These are phyloP conservation scores for Pheucticus melanocephalus DNA, from an alignment of 2,113 vertebrate genomes.

Conservation along the genomic window DNA sequence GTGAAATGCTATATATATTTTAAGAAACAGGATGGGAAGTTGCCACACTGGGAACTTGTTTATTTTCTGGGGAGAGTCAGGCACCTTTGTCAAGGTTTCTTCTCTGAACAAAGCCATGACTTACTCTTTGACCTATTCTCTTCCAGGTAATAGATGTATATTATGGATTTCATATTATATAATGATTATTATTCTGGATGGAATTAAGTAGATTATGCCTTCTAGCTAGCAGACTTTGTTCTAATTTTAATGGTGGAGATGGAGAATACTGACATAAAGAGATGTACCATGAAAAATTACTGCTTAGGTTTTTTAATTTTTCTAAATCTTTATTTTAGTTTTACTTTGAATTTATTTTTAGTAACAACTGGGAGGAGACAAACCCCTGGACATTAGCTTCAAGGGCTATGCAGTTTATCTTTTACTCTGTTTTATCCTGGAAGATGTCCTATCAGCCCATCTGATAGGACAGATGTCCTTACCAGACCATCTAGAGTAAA, in stretches of 20 bases:
- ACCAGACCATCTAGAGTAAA: neutral
- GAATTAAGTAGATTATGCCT: neutral
- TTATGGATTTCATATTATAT: neutral
- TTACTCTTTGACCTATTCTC: neutral
- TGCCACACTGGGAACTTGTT: neutral
- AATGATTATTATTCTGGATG: neutral
- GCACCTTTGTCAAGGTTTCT: neutral
- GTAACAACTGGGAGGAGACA: neutral
- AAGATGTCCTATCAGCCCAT: neutral
- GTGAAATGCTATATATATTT: neutral
- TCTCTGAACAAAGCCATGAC: neutral
- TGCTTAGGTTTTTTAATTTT: accelerated
- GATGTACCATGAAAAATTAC: neutral
- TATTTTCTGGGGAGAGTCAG: accelerated
- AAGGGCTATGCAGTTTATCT: neutral
- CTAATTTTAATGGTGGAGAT: neutral
- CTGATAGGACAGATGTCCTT: neutral
- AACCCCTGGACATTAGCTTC: neutral
- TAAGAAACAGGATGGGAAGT: neutral
- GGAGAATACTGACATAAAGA: neutral
- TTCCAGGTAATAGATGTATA: neutral
- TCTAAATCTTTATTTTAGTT: neutral
- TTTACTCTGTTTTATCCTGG: neutral
- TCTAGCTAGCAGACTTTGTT: neutral
- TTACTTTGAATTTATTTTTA: neutral